These are phyloP conservation scores for Heterodera schachtii DNA, from an alignment of 1,140 invertebrate genomes.

Conservation along the genomic window DNA sequence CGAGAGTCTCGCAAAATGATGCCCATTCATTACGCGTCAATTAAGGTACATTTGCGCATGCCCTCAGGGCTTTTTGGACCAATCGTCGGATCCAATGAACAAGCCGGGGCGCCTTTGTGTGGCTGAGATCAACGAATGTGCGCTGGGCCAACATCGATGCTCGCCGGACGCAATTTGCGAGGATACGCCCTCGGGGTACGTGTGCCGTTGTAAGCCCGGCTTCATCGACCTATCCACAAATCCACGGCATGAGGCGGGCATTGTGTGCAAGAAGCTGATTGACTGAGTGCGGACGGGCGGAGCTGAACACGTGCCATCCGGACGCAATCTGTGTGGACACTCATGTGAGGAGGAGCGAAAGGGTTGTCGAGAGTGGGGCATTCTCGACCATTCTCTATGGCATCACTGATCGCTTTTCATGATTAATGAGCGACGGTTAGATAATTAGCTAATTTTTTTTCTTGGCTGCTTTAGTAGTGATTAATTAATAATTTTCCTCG, in stretches of 20 bases:
- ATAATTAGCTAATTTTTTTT: too few species aligned
- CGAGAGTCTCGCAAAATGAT: too few species aligned
- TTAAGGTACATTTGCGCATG: constrained; percentile 58
- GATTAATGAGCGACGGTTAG: too few species aligned
- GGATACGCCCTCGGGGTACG: constrained; percentile 63
- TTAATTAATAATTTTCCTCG: too few species aligned
- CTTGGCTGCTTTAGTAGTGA: too few species aligned
- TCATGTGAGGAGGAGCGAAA: constrained; percentile 21
- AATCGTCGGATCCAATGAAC: constrained; percentile 55
- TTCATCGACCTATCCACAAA: constrained; percentile 65
- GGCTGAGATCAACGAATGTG: constrained; percentile 60
- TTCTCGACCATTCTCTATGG: too few species aligned
- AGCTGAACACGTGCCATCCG: constrained; percentile 61
- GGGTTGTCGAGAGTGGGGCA: too few species aligned
- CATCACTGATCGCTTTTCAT: too few species aligned
- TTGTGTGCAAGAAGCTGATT: constrained; percentile 59
- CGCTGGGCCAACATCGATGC: constrained; percentile 59
- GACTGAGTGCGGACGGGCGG: constrained; percentile 54
- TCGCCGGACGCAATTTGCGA: constrained; percentile 65
- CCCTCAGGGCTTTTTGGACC: constrained; percentile 58
- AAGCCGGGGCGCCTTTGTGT: constrained; percentile 60
- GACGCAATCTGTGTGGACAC: constrained; percentile 63
- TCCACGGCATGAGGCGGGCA: constrained; percentile 53
- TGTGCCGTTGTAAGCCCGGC: constrained; percentile 67
- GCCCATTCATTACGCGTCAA: background rate